Conservation (phyloP, 2,888 invertebrate genomes). For the Ormia ochracea region DNA sequence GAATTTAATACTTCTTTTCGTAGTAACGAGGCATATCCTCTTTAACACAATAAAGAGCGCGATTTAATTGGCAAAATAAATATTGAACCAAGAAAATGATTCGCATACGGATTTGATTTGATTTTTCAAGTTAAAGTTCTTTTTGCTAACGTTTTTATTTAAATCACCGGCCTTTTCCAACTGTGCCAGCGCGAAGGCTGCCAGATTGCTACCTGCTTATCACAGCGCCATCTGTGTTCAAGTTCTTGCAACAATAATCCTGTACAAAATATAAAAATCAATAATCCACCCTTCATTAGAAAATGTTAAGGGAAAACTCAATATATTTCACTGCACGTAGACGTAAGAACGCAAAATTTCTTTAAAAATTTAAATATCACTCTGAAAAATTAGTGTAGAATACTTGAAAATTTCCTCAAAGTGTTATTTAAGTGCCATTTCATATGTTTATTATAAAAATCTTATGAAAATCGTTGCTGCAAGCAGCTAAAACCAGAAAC, state of each 20-base stretch:
- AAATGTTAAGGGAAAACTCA: slow-evolving; percentile 71
- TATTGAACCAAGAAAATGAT: no score
- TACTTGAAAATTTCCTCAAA: slow-evolving; percentile 53
- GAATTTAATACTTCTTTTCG: no score
- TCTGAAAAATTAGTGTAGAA: slow-evolving; percentile 62
- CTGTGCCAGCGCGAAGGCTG: not conserved
- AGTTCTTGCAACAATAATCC: not conserved
- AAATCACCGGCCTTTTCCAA: not conserved
- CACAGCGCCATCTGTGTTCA: slow-evolving; percentile 39
- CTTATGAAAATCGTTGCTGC: slow-evolving; percentile 59
- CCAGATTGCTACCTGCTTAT: not conserved
- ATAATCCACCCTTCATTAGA: slow-evolving; percentile 73
- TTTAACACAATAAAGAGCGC: no score
- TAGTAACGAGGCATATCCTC: no score
- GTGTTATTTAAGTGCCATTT: slow-evolving; percentile 58
- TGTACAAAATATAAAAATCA: slow-evolving; percentile 71
- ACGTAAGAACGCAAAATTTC: slow-evolving; percentile 65
- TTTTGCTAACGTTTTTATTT: not conserved
- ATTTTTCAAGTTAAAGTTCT: not conserved
- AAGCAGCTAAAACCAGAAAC: slow-evolving; percentile 47
- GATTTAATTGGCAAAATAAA: no score
- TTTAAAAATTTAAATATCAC: slow-evolving; percentile 61
- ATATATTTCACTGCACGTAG: slow-evolving; percentile 71
- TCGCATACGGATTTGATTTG: no score
- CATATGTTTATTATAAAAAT: slow-evolving; percentile 58